Percentiles rank a stretch among this genome's conserved stretches.
Evolutionary conservation across 1,140 invertebrate species (phyloP).

Genomic region (Trinorchestia longiramus): DNA sequence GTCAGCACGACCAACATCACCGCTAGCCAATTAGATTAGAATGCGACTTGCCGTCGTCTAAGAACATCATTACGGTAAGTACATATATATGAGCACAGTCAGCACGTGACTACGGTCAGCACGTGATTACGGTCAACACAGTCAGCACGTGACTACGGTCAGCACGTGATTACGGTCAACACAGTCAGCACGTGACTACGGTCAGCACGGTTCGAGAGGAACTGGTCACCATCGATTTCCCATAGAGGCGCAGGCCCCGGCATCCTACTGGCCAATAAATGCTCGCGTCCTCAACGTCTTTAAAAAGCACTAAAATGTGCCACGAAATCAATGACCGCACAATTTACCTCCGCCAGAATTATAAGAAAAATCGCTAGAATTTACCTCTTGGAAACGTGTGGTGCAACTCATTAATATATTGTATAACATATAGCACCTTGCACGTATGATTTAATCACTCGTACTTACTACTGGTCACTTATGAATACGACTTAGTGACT

Average conservation of each 20-base stretch:
- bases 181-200: not conserved
- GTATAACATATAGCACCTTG: too few relatives aligned
- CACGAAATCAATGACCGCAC: not conserved
- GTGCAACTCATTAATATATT: not conserved
- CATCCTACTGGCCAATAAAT: not conserved
- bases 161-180: not conserved
- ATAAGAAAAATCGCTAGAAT: not conserved
- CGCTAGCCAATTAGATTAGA: too few relatives aligned
- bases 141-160: not conserved
- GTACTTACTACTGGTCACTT: too few relatives aligned
- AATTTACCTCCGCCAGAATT: not conserved
- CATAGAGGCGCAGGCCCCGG: not conserved
- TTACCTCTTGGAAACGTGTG: not conserved
- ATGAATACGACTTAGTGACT: too few relatives aligned
- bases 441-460: too few relatives aligned
- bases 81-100: too few relatives aligned
- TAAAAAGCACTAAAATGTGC: not conserved
- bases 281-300: not conserved
- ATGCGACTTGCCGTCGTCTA: too few relatives aligned
- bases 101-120: not conserved
- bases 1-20: too few relatives aligned
- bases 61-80: too few relatives aligned
- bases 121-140: not conserved
- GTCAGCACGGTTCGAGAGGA: not conserved
- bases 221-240: constrained; percentile 40